Percentiles rank a stretch among this genome's conserved stretches.
Conservation (phyloP, 2,888 invertebrate species). For the Troilus luridus region DNA sequence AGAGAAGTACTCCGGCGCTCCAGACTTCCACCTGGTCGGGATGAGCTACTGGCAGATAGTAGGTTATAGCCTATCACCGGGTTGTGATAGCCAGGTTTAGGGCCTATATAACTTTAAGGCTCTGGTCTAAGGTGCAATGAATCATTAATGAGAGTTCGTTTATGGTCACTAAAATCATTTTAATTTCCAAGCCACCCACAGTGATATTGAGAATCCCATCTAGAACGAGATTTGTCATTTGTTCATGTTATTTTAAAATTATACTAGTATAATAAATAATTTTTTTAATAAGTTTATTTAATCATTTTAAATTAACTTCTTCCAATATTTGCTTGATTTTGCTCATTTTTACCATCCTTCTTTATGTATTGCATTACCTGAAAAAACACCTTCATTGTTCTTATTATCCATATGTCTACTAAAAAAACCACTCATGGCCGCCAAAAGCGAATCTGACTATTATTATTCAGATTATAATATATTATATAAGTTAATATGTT, state of each 20-base stretch:
- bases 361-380: too few relatives aligned
- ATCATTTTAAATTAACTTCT: not conserved
- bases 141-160: not conserved
- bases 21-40: not conserved
- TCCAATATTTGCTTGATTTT: not conserved
- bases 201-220: not conserved
- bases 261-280: not conserved
- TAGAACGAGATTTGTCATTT: not conserved
- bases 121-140: conserved; percentile 14
- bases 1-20: not conserved
- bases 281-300: not conserved
- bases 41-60: conserved; percentile 22
- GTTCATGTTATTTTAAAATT: not conserved
- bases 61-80: conserved; percentile 9
- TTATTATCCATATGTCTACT: too few relatives aligned
- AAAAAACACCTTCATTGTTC: too few relatives aligned
- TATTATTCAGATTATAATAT: too few relatives aligned
- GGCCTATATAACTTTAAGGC: conserved; percentile 16
- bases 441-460: too few relatives aligned
- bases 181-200: not conserved
- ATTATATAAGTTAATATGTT: too few relatives aligned
- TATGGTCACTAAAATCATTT: not conserved
- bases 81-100: not conserved
- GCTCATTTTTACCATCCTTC: too few relatives aligned
- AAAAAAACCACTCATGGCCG: too few relatives aligned